These are phyloP conservation scores for Yponomeuta evonymella DNA, from an alignment of 2,888 invertebrate species.

Conservation along the genomic window DNA sequence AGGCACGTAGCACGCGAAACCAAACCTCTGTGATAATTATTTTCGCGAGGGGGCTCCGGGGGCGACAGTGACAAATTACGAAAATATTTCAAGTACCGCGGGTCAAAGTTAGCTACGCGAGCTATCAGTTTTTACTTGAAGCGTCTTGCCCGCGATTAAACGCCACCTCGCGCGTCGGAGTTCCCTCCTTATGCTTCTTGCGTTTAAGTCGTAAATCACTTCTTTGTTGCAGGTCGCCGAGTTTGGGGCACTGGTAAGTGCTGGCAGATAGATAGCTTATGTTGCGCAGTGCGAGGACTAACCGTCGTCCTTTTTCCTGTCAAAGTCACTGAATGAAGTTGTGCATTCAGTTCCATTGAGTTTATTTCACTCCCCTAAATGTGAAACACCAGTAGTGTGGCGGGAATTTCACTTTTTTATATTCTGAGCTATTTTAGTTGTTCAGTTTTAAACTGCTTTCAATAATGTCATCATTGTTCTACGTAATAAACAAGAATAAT, in stretches of 20 bases:
- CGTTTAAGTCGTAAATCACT: background rate
- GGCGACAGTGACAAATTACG: constrained; percentile 14
- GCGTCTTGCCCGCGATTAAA: background rate
- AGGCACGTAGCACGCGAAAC: background rate
- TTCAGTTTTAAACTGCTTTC: no score
- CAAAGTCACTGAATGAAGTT: no score
- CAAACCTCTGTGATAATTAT: background rate
- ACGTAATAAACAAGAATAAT: no score
- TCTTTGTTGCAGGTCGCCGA: background rate
- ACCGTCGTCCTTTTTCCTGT: no score
- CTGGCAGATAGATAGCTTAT: background rate
- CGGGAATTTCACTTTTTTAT: background rate
- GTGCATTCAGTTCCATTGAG: no score
- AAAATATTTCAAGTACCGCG: constrained; percentile 13
- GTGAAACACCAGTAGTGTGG: no score
- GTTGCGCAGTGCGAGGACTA: background rate
- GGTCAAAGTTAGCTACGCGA: constrained; percentile 12
- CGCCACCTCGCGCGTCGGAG: background rate
- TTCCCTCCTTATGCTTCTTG: background rate
- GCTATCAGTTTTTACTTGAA: constrained; percentile 9
- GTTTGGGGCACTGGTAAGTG: background rate
- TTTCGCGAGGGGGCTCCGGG: background rate
- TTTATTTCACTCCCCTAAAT: no score
- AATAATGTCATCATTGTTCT: no score
- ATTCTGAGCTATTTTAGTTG: no score